phyloP scores from a whole-genome alignment of 2,797 vertebrate species.

The Enteromius anoplus region DNA sequence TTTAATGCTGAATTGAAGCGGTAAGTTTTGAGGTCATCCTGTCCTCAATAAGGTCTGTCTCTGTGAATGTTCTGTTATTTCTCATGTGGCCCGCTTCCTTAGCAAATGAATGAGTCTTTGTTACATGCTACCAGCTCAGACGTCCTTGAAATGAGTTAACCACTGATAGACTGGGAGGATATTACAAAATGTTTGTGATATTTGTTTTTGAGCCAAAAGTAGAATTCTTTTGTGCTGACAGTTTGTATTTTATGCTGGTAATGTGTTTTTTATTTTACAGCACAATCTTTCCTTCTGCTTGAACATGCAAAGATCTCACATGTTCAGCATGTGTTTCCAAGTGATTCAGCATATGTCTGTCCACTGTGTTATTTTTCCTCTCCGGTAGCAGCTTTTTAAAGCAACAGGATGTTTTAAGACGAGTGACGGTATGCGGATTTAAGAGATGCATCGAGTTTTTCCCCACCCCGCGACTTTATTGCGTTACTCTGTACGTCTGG shows the following conservation, averaged over 20 bases:
- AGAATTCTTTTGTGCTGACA: background rate
- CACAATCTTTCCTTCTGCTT: background rate
- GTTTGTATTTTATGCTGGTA: background rate
- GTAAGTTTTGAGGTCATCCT: background rate
- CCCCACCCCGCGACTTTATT: background rate
- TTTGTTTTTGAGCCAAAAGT: background rate
- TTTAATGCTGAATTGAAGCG: background rate
- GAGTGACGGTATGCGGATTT: background rate
- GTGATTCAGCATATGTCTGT: conserved; percentile 29
- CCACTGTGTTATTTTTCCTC: background rate
- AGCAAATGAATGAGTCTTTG: conserved; percentile 32
- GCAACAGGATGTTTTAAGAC: conserved; percentile 15
- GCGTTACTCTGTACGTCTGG: conserved; percentile 15
- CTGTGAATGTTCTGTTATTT: conserved; percentile 5
- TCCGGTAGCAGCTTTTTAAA: conserved; percentile 2
- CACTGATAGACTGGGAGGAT: background rate
- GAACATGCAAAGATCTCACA: conserved; percentile 11
- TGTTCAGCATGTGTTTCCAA: conserved; percentile 23
- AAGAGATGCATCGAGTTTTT: conserved; percentile 9
- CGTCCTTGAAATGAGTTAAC: conserved; percentile 29
- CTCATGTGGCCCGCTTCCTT: conserved; percentile 14
- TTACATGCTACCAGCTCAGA: background rate
- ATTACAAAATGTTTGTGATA: background rate
- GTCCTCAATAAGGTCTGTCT: background rate
- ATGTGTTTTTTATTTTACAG: background rate